Evolutionary conservation across 2,888 invertebrate species (phyloP).

Genomic region (Ectemnius lituratus): DNA sequence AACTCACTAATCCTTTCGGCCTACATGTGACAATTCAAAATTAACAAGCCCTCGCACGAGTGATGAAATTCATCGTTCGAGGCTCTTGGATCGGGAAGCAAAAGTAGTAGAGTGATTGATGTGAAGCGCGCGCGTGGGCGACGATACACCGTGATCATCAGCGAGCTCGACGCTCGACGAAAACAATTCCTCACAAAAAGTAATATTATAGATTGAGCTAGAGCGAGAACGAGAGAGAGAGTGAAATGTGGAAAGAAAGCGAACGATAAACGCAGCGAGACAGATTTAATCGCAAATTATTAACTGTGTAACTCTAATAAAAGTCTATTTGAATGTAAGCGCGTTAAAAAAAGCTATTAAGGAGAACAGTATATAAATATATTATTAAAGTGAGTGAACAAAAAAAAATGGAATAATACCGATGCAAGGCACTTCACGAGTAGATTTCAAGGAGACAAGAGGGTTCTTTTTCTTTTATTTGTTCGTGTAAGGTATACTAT

Average conservation of each 20-base stretch:
- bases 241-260: constrained; percentile 43
- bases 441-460: constrained; percentile 42
- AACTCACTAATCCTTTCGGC: too few species aligned
- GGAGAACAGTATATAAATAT: constrained; percentile 64
- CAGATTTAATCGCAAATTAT: constrained; percentile 60
- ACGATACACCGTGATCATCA: constrained; percentile 43
- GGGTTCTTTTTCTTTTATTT: constrained; percentile 42
- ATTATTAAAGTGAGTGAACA: constrained; percentile 62
- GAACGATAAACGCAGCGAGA: constrained; percentile 55
- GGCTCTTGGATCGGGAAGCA: constrained; percentile 6
- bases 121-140: constrained; percentile 43
- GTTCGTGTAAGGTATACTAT: constrained; percentile 43
- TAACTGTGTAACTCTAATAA: constrained; percentile 73
- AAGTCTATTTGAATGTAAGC: constrained; percentile 75
- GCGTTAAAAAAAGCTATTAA: constrained; percentile 69
- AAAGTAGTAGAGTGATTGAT: constrained; percentile 23
- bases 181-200: constrained; percentile 70
- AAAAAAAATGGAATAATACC: constrained; percentile 44
- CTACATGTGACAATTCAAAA: background rate
- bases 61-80: background rate
- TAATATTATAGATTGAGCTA: constrained; percentile 42
- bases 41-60: too few species aligned
- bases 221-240: constrained; percentile 25
- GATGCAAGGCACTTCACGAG: constrained; percentile 46
- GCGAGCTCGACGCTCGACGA: constrained; percentile 50